These are phyloP conservation scores for Melanchra persicariae DNA, from an alignment of 2,888 invertebrate genomes.

Conservation along the genomic window DNA sequence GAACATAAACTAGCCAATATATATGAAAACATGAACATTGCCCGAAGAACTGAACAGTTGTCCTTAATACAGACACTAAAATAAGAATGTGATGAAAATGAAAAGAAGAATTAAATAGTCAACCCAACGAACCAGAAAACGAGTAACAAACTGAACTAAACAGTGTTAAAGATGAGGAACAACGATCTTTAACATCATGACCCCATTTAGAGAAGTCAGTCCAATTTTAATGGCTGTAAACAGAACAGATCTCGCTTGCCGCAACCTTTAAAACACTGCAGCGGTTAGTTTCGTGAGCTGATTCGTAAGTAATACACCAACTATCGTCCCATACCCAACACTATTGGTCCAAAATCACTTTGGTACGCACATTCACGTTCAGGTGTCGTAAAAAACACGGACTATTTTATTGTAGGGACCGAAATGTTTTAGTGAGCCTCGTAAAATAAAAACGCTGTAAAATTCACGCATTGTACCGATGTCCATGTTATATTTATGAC, in stretches of 20 bases:
- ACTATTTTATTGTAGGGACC: conserved; percentile 85
- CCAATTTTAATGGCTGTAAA: conserved; percentile 69
- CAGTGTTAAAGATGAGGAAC: conserved; percentile 44
- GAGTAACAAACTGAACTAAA: conserved; percentile 37
- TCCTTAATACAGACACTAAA: neutral
- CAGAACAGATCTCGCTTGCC: conserved; percentile 55
- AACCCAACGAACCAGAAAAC: conserved; percentile 19
- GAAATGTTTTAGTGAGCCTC: conserved; percentile 85
- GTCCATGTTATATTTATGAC: conserved; percentile 81
- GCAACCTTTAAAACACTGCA: conserved; percentile 60
- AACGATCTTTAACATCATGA: conserved; percentile 59
- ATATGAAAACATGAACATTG: neutral
- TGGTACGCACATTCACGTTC: conserved; percentile 78
- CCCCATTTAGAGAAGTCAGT: conserved; percentile 66
- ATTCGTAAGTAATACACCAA: conserved; percentile 65
- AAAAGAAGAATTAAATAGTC: neutral
- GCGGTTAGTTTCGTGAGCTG: conserved; percentile 61
- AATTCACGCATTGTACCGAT: conserved; percentile 84
- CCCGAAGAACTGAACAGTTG: neutral
- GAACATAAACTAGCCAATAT: conserved; percentile 13
- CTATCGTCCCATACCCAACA: conserved; percentile 68
- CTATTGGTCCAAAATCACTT: conserved; percentile 81
- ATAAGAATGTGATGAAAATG: neutral
- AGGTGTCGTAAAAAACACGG: conserved; percentile 84
- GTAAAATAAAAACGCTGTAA: conserved; percentile 88